phyloP scores from a whole-genome alignment of 2,888 invertebrate genomes.

The Heliconius ismenius region DNA sequence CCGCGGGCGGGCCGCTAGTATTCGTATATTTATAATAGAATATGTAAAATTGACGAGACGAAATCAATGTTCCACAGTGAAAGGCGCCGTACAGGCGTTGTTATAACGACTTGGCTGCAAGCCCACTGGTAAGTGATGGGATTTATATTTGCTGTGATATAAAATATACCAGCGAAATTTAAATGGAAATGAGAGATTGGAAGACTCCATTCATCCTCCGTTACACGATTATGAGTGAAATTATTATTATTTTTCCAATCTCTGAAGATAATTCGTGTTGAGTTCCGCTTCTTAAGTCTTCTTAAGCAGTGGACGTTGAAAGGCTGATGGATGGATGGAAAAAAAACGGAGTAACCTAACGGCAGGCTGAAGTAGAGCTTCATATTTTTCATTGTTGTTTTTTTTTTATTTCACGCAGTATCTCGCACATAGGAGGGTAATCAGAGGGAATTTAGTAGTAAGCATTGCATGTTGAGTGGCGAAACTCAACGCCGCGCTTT shows the following conservation, averaged over 20 bases:
- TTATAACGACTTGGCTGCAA: conserved; percentile 49
- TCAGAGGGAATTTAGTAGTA: too few species aligned
- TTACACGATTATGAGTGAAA: neutral
- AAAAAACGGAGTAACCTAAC: too few species aligned
- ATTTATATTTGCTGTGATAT: conserved; percentile 23
- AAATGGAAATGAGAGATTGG: neutral
- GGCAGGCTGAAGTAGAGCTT: too few species aligned
- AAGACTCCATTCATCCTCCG: neutral
- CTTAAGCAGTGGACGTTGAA: too few species aligned
- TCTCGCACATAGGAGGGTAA: too few species aligned
- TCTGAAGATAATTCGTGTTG: neutral
- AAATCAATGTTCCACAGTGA: conserved; percentile 45
- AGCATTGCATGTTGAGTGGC: too few species aligned
- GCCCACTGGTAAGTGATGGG: conserved; percentile 46
- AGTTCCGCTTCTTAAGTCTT: too few species aligned
- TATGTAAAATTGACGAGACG: conserved; percentile 47
- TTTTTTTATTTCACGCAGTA: too few species aligned
- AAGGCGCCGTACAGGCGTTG: conserved; percentile 55
- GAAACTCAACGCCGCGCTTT: too few species aligned
- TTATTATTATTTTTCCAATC: neutral
- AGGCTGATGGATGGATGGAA: too few species aligned
- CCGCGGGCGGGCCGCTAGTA: too few species aligned
- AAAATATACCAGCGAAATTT: conserved; percentile 8
- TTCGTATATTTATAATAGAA: neutral
- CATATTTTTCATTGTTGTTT: too few species aligned